phyloP scores from a whole-genome alignment of 2,113 vertebrate species.

The Paradoxurus hermaphroditus region DNA sequence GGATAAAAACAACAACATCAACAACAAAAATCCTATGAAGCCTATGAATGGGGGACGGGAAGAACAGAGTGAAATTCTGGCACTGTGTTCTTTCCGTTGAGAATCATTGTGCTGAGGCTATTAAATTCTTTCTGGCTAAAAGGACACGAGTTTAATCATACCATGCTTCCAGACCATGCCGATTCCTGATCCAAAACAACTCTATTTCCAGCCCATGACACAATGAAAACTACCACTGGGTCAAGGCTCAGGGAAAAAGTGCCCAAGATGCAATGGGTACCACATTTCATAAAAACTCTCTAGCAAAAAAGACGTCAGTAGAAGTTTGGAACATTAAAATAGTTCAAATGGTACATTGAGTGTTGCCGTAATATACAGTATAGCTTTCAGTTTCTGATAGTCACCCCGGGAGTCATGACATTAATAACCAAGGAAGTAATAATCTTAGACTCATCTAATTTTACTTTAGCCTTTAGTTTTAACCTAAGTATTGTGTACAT shows the following conservation, averaged over 20 bases:
- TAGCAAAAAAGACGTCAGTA: background rate
- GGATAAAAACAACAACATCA: background rate
- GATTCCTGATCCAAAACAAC: background rate
- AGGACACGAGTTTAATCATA: background rate
- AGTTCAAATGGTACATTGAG: background rate
- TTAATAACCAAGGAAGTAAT: background rate
- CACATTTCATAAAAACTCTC: background rate
- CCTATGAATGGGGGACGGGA: background rate
- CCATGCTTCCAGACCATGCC: background rate
- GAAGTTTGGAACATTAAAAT: background rate
- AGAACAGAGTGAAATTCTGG: background rate
- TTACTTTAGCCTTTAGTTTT: slow-evolving; percentile 33
- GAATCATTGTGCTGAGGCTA: background rate
- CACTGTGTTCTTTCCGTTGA: background rate
- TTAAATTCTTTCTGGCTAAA: background rate
- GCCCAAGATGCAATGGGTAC: background rate
- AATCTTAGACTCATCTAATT: background rate
- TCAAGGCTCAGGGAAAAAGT: background rate
- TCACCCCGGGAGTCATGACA: background rate
- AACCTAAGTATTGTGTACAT: background rate
- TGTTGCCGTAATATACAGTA: background rate
- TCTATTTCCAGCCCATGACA: background rate
- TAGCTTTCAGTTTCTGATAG: background rate
- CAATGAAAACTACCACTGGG: slow-evolving; percentile 27
- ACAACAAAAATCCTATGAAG: background rate